Evolutionary conservation across 1,140 invertebrate species (phyloP).

Genomic region (Acromyrmex charruanus): DNA sequence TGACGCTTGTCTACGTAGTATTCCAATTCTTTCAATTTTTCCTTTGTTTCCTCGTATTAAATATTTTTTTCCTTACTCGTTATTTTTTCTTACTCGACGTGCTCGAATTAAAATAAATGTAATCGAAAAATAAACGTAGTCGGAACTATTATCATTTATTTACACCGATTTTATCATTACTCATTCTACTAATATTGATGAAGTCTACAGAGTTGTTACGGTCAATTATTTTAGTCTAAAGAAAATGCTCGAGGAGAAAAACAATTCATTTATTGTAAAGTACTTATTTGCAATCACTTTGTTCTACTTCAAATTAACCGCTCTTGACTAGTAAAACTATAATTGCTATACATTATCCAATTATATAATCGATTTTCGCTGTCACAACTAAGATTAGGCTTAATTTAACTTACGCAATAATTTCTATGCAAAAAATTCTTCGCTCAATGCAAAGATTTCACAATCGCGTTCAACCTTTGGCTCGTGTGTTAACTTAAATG

Average conservation of each 20-base stretch:
- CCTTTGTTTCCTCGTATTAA: not conserved
- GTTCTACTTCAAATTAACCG: not conserved
- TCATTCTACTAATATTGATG: too few species aligned
- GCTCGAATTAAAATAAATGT: not conserved
- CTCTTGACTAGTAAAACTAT: not conserved
- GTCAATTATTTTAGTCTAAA: not conserved
- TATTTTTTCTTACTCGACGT: not conserved
- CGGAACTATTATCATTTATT: not conserved
- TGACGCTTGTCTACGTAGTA: not conserved
- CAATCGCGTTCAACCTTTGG: not conserved
- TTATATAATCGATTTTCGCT: slow-evolving; percentile 19
- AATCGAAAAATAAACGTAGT: not conserved
- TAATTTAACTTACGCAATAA: slow-evolving; percentile 12
- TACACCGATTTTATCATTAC: not conserved
- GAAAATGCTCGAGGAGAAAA: not conserved
- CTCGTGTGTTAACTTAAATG: not conserved
- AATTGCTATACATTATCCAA: not conserved
- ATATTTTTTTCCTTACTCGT: not conserved
- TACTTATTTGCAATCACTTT: slow-evolving; percentile 3
- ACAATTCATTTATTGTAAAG: not conserved
- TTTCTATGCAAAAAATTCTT: slow-evolving; percentile 27
- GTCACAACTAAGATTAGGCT: slow-evolving; percentile 2
- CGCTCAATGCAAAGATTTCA: not conserved
- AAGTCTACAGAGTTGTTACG: not conserved
- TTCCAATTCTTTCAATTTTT: slow-evolving; percentile 21